These are phyloP conservation scores for Poeciliopsis paucimaculata DNA, from an alignment of 2,797 vertebrate genomes.

Conservation along the genomic window DNA sequence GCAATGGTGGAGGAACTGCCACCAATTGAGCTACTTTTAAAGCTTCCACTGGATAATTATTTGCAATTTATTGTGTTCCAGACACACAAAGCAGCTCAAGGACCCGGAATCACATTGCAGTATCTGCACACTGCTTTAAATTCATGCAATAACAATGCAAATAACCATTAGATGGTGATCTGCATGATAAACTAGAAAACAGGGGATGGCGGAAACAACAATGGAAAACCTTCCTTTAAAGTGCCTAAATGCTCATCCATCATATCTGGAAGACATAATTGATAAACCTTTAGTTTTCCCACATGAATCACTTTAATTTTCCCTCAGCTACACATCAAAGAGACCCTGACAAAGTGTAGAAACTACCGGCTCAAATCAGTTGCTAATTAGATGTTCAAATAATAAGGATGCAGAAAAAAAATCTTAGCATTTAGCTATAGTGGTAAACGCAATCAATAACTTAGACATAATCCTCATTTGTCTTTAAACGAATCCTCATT, in stretches of 20 bases:
- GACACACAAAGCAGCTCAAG: neutral
- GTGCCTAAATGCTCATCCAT: neutral
- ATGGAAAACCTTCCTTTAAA: neutral
- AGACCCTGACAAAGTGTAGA: neutral
- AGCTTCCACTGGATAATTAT: neutral
- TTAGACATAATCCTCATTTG: neutral
- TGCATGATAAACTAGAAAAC: neutral
- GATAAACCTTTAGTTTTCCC: neutral
- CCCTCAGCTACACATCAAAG: neutral
- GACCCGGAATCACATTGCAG: neutral
- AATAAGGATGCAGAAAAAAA: neutral
- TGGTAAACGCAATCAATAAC: conserved; percentile 29
- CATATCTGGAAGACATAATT: neutral
- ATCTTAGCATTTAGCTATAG: neutral
- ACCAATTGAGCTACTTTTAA: neutral
- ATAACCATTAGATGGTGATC: conserved; percentile 17
- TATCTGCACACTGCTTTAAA: neutral
- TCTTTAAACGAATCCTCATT: too few species aligned
- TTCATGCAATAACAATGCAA: conserved; percentile 19
- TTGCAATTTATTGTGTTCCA: conserved; percentile 11
- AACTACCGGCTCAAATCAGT: neutral
- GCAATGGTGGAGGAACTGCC: neutral
- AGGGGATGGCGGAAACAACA: neutral
- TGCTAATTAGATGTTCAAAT: neutral
- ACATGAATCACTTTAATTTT: neutral